A percentile compares a stretch with the other conserved stretches of the same genome.
Conservation (phyloP, 2,113 vertebrate genomes). For the Tor tambroides region DNA sequence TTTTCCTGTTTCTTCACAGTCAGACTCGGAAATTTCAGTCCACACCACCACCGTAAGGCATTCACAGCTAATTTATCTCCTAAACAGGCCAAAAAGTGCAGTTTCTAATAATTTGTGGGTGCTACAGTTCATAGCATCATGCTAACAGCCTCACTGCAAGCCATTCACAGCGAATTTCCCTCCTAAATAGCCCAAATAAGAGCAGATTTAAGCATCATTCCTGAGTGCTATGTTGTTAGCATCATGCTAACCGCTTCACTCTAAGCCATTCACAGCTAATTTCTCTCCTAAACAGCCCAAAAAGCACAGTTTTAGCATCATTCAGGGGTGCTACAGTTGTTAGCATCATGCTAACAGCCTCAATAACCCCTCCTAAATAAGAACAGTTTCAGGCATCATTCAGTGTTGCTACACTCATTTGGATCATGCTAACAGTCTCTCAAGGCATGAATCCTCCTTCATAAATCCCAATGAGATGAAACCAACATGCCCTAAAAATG, state of each 20-base stretch:
- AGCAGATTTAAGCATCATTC: neutral
- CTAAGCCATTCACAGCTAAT: neutral
- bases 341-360: neutral
- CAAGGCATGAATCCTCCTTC: neutral
- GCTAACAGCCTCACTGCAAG: neutral
- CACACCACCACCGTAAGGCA: neutral
- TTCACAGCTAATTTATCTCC: neutral
- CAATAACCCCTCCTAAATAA: neutral
- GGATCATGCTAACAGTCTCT: conserved; percentile 6
- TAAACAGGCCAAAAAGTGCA: neutral
- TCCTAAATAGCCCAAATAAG: neutral
- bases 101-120: neutral
- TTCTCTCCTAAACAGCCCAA: neutral
- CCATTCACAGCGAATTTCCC: neutral
- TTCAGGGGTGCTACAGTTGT: neutral
- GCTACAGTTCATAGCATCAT: neutral
- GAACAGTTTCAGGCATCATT: neutral
- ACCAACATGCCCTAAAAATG: conserved; percentile 2
- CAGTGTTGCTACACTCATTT: neutral
- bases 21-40: conserved; percentile 1
- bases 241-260: neutral
- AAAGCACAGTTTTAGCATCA: neutral
- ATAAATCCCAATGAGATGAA: neutral
- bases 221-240: neutral
- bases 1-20: neutral